Base-by-base conservation (phyloP, 1,140 invertebrate genomes). In the Eubasilissa regina region DNA sequence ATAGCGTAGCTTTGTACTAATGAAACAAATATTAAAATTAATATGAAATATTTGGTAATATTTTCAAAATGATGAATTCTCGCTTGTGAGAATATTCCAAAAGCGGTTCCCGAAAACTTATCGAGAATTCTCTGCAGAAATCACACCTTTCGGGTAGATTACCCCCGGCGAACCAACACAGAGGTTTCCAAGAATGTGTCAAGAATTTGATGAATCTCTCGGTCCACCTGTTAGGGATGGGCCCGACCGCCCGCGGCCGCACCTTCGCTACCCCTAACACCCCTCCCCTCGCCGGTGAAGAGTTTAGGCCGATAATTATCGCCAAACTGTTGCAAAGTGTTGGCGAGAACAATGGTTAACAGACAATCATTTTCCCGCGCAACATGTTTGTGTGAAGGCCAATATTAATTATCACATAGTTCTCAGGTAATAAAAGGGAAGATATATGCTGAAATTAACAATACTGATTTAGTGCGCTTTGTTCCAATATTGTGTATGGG, bases 281-380 rank as follows among this genome's bases (percentile, higher is more conserved):
- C 25, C 25, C 1, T 1, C 25, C 25, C 25, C 25, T n/a, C n/a
- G n/a, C n/a, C n/a, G n/a, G 3, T n/a, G 12, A 10, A 62, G 55
- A 25, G 19, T 64, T 43, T 43, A 13, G 60, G 35, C 19, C 35
- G 35, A 64, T 64, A 64, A 64, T 64, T 64, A 64, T 64, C 60
- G 35, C 25, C 60, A 43, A 64, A 64, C 25, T 43, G 60, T 64
- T 70, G 66, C 66, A 70, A 64, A 64, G 66, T 48, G 66, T 70
- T 70, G n/a, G 66, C 43, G n/a, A n/a, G 17, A 19, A 70, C 21
- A 70, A 70, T 70, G 21, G 66, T 70, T 70, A 70, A 70, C 66
- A 47, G 43, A 70, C 66, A 70, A 70, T 70, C 43, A 70, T 70
- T 68, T 70, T 47, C 43, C 43, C 43, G 43, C 10, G 66, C 66